phyloP scores from a whole-genome alignment of 2,888 invertebrate species.

The Ochropleura leucogaster region DNA sequence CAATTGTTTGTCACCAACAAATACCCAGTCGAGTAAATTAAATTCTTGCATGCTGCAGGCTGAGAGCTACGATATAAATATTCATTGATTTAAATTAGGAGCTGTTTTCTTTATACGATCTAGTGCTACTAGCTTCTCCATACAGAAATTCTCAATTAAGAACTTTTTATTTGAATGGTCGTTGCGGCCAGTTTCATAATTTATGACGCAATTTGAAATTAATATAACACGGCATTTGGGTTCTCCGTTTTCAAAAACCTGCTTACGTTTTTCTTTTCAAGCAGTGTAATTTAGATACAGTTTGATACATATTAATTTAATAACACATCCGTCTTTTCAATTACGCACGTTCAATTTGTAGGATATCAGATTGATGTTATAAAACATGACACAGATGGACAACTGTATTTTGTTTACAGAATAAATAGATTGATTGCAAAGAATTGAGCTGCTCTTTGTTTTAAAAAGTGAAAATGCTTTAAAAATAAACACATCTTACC shows the following conservation, averaged over 20 bases:
- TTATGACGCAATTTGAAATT: slow-evolving; percentile 37
- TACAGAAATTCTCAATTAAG: slow-evolving; percentile 64
- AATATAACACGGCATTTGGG: slow-evolving; percentile 4
- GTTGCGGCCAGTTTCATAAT: slow-evolving; percentile 20
- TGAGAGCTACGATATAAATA: slow-evolving; percentile 67
- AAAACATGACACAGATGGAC: not conserved
- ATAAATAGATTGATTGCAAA: slow-evolving; percentile 16
- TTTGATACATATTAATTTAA: slow-evolving; percentile 2
- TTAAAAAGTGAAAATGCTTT: slow-evolving; percentile 19
- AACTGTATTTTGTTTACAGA: slow-evolving; percentile 16
- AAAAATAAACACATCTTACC: slow-evolving; percentile 29
- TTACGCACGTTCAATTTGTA: not conserved
- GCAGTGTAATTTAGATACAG: slow-evolving; percentile 1
- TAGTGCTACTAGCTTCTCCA: slow-evolving; percentile 63
- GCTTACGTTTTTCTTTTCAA: slow-evolving; percentile 13
- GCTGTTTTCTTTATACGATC: slow-evolving; percentile 68
- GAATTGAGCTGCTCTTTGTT: slow-evolving; percentile 4
- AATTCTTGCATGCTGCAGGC: slow-evolving; percentile 62
- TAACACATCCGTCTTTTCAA: not conserved
- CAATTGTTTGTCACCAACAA: slow-evolving; percentile 50
- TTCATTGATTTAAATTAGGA: slow-evolving; percentile 67
- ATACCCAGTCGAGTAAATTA: slow-evolving; percentile 42
- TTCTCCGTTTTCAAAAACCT: slow-evolving; percentile 14
- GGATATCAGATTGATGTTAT: not conserved
- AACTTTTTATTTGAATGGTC: slow-evolving; percentile 22